phyloP scores from a whole-genome alignment of 92 coral and sea anemone genomes.

The Porites rus region DNA sequence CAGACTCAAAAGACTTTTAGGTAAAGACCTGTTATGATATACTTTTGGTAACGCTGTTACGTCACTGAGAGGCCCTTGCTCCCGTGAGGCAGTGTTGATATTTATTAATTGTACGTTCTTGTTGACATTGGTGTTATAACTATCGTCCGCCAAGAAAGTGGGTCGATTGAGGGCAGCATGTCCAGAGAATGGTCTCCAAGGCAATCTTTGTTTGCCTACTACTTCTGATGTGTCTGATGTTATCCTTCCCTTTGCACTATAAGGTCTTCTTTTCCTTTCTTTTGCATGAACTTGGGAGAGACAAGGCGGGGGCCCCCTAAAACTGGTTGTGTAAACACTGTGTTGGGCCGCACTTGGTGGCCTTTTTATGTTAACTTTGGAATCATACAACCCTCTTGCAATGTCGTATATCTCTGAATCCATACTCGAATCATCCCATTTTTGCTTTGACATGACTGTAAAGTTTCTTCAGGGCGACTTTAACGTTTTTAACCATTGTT shows the following conservation, averaged over 20 bases:
- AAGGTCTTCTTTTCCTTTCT: not conserved
- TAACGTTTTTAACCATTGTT: not conserved
- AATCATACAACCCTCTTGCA: not conserved
- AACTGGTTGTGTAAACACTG: conserved; percentile 8
- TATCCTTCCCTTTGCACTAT: conserved; percentile 28
- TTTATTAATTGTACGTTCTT: not conserved
- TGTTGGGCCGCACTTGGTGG: conserved; percentile 29
- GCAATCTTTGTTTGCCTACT: not conserved
- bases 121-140: not conserved
- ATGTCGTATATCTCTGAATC: not conserved
- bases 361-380: conserved; percentile 21
- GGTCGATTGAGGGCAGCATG: conserved; percentile 25
- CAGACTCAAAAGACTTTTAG: conserved; percentile 4
- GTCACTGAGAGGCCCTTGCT: not conserved
- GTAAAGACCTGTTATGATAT: conserved; percentile 17
- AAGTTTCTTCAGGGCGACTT: too few relatives aligned
- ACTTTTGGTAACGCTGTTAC: not conserved
- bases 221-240: conserved; percentile 10
- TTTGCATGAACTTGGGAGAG: not conserved
- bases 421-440: not conserved
- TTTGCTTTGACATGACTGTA: not conserved
- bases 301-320: conserved; percentile 10
- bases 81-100: not conserved
- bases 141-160: not conserved
- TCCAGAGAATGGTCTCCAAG: conserved; percentile 40